Evolutionary conservation across 1,140 invertebrate species (phyloP).

Genomic region (Plodia interpunctella): DNA sequence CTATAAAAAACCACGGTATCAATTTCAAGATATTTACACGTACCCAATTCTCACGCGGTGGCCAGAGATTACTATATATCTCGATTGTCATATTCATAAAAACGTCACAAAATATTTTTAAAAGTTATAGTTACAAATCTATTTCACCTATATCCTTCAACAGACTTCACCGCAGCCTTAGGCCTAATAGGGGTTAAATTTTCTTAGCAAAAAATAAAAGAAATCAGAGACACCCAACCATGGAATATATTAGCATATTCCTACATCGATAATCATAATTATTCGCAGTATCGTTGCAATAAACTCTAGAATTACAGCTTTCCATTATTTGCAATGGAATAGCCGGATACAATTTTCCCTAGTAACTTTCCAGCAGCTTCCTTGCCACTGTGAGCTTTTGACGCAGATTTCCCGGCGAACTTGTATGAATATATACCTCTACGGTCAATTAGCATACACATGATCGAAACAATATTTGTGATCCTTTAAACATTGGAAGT

Average conservation of each 20-base stretch:
- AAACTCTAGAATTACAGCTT: constrained; percentile 8
- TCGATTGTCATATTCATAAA: no score
- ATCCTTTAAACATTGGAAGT: no score
- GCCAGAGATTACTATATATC: no score
- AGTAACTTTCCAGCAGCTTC: constrained; percentile 42
- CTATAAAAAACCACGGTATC: no score
- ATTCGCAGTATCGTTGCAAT: neutral
- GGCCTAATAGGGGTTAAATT: no score
- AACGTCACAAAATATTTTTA: no score
- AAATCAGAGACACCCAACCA: neutral
- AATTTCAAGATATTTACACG: no score
- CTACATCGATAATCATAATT: neutral
- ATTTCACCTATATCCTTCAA: no score
- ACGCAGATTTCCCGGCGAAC: constrained; percentile 3
- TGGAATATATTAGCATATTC: neutral
- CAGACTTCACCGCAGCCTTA: no score
- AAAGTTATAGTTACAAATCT: no score
- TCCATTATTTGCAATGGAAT: constrained; percentile 27
- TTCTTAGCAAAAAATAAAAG: no score
- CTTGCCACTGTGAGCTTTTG: constrained; percentile 11
- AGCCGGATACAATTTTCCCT: constrained; percentile 20
- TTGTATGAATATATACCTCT: neutral
- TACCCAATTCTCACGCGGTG: no score
- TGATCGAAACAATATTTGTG: neutral
- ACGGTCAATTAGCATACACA: neutral